Percentiles rank a stretch among this genome's conserved stretches.
Evolutionary conservation across 2,888 invertebrate species (phyloP).

Genomic region (Tenthredo amoena): DNA sequence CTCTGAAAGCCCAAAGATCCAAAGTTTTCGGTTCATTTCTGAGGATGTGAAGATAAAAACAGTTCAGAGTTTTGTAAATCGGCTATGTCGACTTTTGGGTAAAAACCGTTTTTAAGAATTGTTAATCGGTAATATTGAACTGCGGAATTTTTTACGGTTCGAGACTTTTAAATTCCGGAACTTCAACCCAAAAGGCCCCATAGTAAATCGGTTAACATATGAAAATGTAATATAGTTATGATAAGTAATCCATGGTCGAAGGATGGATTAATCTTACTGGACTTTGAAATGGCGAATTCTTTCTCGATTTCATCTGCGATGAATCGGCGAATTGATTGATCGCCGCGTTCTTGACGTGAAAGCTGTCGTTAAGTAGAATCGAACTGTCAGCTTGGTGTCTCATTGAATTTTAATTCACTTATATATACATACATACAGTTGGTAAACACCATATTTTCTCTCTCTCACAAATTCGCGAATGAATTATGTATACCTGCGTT

Average conservation of each 20-base stretch:
- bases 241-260: neutral
- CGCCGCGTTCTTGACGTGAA: neutral
- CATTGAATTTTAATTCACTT: neutral
- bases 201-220: too few relatives aligned
- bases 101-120: too few relatives aligned
- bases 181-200: too few relatives aligned
- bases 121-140: too few relatives aligned
- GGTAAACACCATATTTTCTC: conserved; percentile 7
- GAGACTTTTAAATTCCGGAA: too few relatives aligned
- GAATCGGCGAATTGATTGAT: neutral
- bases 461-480: neutral
- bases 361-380: neutral
- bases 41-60: too few relatives aligned
- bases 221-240: too few relatives aligned
- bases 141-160: too few relatives aligned
- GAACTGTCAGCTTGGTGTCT: neutral
- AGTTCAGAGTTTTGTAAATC: too few relatives aligned
- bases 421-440: neutral
- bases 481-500: neutral
- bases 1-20: too few relatives aligned
- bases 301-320: neutral
- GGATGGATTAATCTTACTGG: neutral
- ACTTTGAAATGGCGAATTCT: neutral
- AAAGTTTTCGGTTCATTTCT: too few relatives aligned
- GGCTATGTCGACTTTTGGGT: too few relatives aligned